Evolutionary conservation across 2,797 vertebrate species (phyloP), one percentile per base, ranked within the genome.

Genomic region (Coranthus polyacanthus): DNA sequence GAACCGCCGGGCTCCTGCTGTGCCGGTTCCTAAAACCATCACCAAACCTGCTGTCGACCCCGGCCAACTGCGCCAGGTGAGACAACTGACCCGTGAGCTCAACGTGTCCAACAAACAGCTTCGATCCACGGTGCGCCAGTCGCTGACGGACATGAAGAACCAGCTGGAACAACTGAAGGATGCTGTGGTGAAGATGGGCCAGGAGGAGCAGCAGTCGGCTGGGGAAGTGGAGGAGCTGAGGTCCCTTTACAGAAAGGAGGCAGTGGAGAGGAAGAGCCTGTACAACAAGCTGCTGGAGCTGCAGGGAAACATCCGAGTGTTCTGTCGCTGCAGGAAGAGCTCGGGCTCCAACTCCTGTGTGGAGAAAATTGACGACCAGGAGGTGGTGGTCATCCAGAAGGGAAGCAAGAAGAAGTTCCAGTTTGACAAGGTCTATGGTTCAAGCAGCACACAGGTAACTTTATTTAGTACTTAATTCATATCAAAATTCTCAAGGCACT

Each of bases 221-320:
- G 55, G 43, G 12, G 79, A 82, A 42, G 77, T 73, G 24, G 81
- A 88, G 52, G 85, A 91, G 58, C 75, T 92, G 17, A 63, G 83
- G 0, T 65, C 76, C 7, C 89, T 92, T 6, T 89, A 91, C 69
- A 79, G 82, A 66, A 85, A 83, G 72, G 92, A 93, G 62, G 80
- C 63, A 1, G 59, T 83, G 59, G 88, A 91, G 81, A 86, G 89
- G 68, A 87, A 72, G 67, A 75, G 83, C 17, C 79, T 93, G 3
- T 88, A 90, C 68, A 92, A 90, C 59, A 71, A 88, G 66, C 83
- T 92, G 52, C 79, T 92, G 65, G 91, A 93, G 75, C 85, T 92
- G 32, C 86, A 90, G 72, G 91, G 91, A 9, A 93, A 92, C 60
- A 88, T 93, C 58, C 59, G 83, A 7, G 88, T 93, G 24, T 92